A percentile compares a stretch with the other conserved stretches of the same genome.
These are phyloP conservation scores for Seriola dumerili DNA, from an alignment of 2,113 vertebrate genomes.

Conservation along the genomic window DNA sequence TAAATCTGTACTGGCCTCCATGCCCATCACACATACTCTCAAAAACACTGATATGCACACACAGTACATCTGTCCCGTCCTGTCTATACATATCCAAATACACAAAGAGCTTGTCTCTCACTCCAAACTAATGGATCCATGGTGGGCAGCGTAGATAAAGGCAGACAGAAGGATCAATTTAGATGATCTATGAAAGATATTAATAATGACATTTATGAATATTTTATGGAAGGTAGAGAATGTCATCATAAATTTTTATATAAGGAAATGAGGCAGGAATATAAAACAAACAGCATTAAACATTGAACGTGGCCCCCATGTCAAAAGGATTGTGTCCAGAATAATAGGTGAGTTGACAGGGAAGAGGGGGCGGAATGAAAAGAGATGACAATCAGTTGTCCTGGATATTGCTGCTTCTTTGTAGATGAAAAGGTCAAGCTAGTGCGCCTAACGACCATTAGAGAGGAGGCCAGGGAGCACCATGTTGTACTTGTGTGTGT, in stretches of 20 bases:
- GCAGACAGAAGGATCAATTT: conserved; percentile 86
- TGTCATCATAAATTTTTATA: conserved; percentile 88
- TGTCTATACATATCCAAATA: conserved; percentile 52
- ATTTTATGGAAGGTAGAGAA: conserved; percentile 87
- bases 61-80: conserved; percentile 18
- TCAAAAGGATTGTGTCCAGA: conserved; percentile 77
- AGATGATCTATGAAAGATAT: conserved; percentile 89
- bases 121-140: conserved; percentile 71
- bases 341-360: conserved; percentile 64
- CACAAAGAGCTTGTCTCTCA: conserved; percentile 27
- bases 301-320: conserved; percentile 82
- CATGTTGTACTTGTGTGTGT: background rate
- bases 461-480: conserved; percentile 6
- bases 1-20: background rate
- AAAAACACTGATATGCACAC: background rate
- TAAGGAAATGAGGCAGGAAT: conserved; percentile 87
- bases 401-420: conserved; percentile 47
- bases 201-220: conserved; percentile 91
- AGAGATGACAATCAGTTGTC: conserved; percentile 57
- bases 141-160: conserved; percentile 77
- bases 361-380: conserved; percentile 48
- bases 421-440: conserved; percentile 61
- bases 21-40: background rate
- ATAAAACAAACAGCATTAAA: conserved; percentile 90
- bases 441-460: conserved; percentile 21